Evolutionary conservation across 1,140 invertebrate genomes (phyloP), one percentile per base, ranked within the genome.

Genomic region (Cephus cinctus): DNA sequence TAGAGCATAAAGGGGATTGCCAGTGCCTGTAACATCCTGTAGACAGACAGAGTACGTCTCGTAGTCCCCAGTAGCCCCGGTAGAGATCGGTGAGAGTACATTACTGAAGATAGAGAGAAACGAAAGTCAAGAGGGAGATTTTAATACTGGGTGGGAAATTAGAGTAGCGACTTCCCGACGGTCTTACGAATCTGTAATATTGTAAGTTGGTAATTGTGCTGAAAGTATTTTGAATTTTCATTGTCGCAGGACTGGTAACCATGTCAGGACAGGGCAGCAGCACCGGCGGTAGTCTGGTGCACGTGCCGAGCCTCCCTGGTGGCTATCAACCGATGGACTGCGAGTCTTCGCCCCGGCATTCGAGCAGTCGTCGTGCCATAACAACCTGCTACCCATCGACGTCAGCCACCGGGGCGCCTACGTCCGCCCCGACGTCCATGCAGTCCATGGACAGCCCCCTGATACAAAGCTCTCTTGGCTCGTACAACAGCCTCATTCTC

Each of bases 301-400:
- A 62, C 68, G 66, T 64, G 56, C 57, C 60, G 50, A 73, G 59
- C 58, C 59, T 66, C 55, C 59, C 65, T 46, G 63, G 66, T 54
- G 69, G 64, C 51, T 77, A 79, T 55, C 73, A 77, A 43, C 71
- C 78, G 21, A 80, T 79, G 77, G 77, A 78, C 21, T 79, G 77
- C 54, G 78, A 78, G 45, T 73, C 77, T 8, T 79, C 78, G 51
- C 77, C 70, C 19, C 65, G 71, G 48, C 71, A 75, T 40, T 52
- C 57, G 40, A 54, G 46, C 18, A 52, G 43, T 32, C 65, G 65
- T 18, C 66, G 68, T 43, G 59, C 49, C 31, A 54, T 61, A 45
- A 59, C 51, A 44, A 43, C 59, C 40, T 48, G 40, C 54, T 64
- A 64, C 60, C 54, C 65, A 45, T 65, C 62, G 25, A 57, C 57